Conservation (phyloP, 2,113 vertebrate genomes). For the Brachyhypopomus gauderio region DNA sequence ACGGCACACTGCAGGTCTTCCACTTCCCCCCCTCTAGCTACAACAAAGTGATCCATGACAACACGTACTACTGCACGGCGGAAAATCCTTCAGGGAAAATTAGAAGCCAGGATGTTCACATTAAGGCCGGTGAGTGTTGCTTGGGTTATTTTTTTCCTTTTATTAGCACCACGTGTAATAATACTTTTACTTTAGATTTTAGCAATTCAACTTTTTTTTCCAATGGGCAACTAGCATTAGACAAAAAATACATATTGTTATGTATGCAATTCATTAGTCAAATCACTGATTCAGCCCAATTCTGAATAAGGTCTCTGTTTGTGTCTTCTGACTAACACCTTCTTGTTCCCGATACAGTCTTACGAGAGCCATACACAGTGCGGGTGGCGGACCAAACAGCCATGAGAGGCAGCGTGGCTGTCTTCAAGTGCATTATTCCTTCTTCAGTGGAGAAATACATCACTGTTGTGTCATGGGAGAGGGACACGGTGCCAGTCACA, state of each 20-base stretch:
- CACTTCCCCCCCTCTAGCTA: constrained; percentile 99
- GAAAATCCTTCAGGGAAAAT: constrained; percentile 99
- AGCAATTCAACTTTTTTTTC: no score
- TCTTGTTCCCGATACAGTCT: constrained; percentile 73
- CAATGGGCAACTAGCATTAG: not conserved
- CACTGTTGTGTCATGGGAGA: constrained; percentile 98
- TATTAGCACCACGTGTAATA: no score
- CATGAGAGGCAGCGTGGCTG: constrained; percentile 98
- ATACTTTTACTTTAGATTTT: no score
- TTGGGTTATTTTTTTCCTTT: not conserved
- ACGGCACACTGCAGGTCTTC: constrained; percentile 99
- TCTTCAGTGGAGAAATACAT: constrained; percentile 97
- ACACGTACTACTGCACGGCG: constrained; percentile 99
- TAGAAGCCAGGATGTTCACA: constrained; percentile 99
- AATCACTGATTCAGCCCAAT: no score
- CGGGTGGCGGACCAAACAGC: constrained; percentile 99
- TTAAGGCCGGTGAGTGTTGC: constrained; percentile 94
- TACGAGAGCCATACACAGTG: constrained; percentile 98
- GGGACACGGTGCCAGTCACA: constrained; percentile 99
- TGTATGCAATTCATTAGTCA: no score
- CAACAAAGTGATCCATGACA: constrained; percentile 99
- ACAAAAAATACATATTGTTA: not conserved
- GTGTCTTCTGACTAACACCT: no score
- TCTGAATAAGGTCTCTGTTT: no score
- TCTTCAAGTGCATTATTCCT: constrained; percentile 99